Evolutionary conservation across 2,888 invertebrate genomes (phyloP).

Genomic region (Plagodis pulveraria): DNA sequence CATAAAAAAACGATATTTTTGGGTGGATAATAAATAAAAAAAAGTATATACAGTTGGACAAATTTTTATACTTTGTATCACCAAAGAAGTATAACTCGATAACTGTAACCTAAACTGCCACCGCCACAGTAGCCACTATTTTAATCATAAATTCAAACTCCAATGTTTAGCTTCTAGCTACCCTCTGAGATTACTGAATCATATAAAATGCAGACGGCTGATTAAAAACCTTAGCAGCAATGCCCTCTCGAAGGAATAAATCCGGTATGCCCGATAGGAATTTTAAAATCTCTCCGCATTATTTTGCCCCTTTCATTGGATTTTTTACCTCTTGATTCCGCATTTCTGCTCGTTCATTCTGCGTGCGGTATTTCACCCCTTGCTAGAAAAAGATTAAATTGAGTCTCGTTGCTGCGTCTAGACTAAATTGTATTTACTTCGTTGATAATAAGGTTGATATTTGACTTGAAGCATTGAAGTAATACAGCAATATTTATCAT

Average conservation of each 20-base stretch:
- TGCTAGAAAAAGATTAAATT: constrained; percentile 1
- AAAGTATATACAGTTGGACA: too few relatives aligned
- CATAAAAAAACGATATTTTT: too few relatives aligned
- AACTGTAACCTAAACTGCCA: too few relatives aligned
- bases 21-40: too few relatives aligned
- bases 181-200: constrained; percentile 7
- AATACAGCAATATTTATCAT: too few relatives aligned
- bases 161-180: too few relatives aligned
- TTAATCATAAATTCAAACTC: not conserved
- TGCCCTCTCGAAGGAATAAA: constrained; percentile 3
- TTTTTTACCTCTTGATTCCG: not conserved
- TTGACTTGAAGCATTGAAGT: too few relatives aligned
- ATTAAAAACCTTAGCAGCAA: constrained; percentile 10
- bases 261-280: constrained; percentile 10
- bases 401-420: not conserved
- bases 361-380: not conserved
- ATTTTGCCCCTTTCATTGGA: constrained; percentile 4
- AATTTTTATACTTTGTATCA: too few relatives aligned
- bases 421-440: too few relatives aligned
- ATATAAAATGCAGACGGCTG: constrained; percentile 13
- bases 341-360: not conserved
- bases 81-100: too few relatives aligned
- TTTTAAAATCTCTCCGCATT: constrained; percentile 9
- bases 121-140: too few relatives aligned
- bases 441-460: too few relatives aligned